Evolutionary conservation across 2,888 invertebrate species (phyloP).

Genomic region (Drosophila nr. perissopoda): DNA sequence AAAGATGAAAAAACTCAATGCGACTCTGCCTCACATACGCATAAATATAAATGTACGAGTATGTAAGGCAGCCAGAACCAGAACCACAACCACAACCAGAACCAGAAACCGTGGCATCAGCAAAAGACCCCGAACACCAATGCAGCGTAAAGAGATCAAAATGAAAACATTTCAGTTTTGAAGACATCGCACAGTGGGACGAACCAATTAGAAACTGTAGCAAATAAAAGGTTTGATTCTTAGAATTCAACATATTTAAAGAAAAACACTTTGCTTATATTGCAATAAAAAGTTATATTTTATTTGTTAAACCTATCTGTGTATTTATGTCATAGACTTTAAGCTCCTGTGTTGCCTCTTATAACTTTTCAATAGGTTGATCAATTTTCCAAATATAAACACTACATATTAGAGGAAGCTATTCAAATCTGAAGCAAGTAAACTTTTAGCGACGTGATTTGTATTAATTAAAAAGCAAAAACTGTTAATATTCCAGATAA

Average conservation of each 20-base stretch:
- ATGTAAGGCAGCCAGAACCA: constrained; percentile 37
- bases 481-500: neutral
- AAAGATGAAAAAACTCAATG: constrained; percentile 64
- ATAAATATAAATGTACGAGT: constrained; percentile 9
- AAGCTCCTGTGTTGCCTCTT: neutral
- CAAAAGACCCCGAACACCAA: constrained; percentile 62
- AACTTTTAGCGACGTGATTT: too few species aligned
- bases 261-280: neutral
- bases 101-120: constrained; percentile 45
- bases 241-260: too few species aligned
- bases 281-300: neutral
- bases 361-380: neutral
- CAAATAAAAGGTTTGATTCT: neutral
- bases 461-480: neutral
- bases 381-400: neutral
- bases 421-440: too few species aligned
- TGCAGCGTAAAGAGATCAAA: constrained; percentile 79
- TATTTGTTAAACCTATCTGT: neutral
- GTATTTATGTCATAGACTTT: neutral
- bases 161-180: constrained; percentile 72
- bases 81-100: constrained; percentile 23
- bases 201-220: neutral
- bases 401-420: neutral
- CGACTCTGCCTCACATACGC: constrained; percentile 45
- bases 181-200: constrained; percentile 48